Conservation (phyloP, 2,888 invertebrate genomes). For the Portevinia maculata region DNA sequence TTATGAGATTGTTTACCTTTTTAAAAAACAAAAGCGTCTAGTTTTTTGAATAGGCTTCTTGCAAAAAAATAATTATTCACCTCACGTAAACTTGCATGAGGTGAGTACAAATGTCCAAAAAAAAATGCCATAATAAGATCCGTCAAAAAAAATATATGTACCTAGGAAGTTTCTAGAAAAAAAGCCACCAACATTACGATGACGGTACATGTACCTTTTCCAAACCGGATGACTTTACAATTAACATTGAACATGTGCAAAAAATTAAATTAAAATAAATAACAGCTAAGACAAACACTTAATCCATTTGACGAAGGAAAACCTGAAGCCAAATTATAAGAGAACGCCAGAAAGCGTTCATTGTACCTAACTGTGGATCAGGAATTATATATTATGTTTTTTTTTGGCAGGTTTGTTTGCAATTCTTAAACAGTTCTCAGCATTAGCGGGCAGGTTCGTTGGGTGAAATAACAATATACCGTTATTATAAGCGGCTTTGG, state of each 20-base stretch:
- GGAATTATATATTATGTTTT: slow-evolving; percentile 38
- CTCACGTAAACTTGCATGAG: too few relatives aligned
- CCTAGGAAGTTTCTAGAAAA: neutral
- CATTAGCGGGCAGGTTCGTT: slow-evolving; percentile 23
- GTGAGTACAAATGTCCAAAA: too few relatives aligned
- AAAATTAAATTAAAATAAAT: slow-evolving; percentile 6
- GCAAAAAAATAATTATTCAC: too few relatives aligned
- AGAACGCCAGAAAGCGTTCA: slow-evolving; percentile 52
- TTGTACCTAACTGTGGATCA: slow-evolving; percentile 66
- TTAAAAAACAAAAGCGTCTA: too few relatives aligned
- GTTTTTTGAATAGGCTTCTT: too few relatives aligned
- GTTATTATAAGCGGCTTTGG: slow-evolving; percentile 51
- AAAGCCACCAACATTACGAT: neutral
- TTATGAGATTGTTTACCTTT: slow-evolving; percentile 5
- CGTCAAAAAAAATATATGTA: neutral
- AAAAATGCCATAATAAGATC: too few relatives aligned
- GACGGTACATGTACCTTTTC: slow-evolving; percentile 9
- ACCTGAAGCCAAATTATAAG: slow-evolving; percentile 19
- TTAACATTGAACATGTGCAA: slow-evolving; percentile 14
- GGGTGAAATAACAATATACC: slow-evolving; percentile 41
- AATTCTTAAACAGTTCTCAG: slow-evolving; percentile 36
- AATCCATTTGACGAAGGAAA: slow-evolving; percentile 10
- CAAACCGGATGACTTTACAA: slow-evolving; percentile 27
- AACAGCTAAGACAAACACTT: slow-evolving; percentile 4
- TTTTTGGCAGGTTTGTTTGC: slow-evolving; percentile 18